Conservation (phyloP, 2,113 vertebrate genomes). For the Menura novaehollandiae region DNA sequence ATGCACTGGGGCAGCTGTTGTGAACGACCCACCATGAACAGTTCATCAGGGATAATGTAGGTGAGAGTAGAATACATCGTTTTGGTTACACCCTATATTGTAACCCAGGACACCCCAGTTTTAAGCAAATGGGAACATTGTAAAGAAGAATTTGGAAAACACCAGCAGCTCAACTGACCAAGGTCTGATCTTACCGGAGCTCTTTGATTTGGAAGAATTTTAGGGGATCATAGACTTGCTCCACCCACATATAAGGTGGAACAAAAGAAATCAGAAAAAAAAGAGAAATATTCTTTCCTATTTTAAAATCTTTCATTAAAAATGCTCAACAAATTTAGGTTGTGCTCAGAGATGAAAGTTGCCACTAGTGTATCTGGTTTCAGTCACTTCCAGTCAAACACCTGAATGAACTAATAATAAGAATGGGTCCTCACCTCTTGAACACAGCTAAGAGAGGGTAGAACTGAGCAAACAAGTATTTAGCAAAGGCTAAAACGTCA, state of each 20-base stretch:
- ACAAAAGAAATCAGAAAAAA: not conserved
- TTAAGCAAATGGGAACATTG: not conserved
- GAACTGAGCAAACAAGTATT: not conserved
- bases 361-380: not conserved
- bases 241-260: not conserved
- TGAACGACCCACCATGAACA: no score
- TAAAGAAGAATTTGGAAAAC: not conserved
- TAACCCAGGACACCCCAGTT: no score
- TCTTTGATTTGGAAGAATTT: not conserved
- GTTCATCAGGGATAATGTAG: no score
- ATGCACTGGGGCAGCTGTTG: no score
- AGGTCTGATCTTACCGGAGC: not conserved
- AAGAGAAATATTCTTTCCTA: not conserved
- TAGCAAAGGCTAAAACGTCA: not conserved
- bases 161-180: not conserved
- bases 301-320: not conserved
- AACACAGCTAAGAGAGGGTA: not conserved
- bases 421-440: not conserved
- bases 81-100: no score
- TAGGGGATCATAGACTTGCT: not conserved
- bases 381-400: not conserved
- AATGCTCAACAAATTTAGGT: not conserved
- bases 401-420: not conserved
- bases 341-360: not conserved
- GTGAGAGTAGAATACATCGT: no score